phyloP scores from a whole-genome alignment of 1,140 invertebrate species.

The Calycopis cecrops region DNA sequence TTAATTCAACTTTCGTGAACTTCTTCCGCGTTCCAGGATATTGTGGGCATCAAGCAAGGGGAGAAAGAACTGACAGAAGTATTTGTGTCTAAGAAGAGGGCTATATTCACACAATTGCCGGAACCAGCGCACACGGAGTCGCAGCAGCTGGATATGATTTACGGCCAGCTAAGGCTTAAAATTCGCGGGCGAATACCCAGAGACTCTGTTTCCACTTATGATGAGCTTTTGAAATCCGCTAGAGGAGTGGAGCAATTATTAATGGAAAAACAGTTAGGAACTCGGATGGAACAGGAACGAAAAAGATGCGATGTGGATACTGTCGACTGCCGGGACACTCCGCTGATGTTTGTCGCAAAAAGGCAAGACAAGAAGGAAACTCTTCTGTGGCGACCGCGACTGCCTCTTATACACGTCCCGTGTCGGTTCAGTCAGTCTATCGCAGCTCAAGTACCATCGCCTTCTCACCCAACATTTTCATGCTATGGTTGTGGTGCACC shows the following conservation, averaged over 20 bases:
- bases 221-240: conserved; percentile 16
- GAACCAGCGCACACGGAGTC: conserved; percentile 16
- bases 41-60: conserved; percentile 19
- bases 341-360: conserved; percentile 18
- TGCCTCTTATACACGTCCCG: background rate
- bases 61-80: conserved; percentile 16
- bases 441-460: conserved; percentile 17
- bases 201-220: conserved; percentile 14
- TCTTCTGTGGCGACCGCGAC: too few relatives aligned
- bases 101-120: conserved; percentile 24
- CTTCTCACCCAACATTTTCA: conserved; percentile 17
- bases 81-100: conserved; percentile 24
- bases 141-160: conserved; percentile 32
- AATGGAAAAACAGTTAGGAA: conserved; percentile 8
- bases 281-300: background rate
- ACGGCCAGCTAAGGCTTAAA: conserved; percentile 15
- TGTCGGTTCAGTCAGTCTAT: too few relatives aligned
- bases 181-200: conserved; percentile 24
- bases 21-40: conserved; percentile 24
- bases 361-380: background rate
- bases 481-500: too few relatives aligned
- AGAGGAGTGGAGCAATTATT: conserved; percentile 11
- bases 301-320: conserved; percentile 12
- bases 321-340: conserved; percentile 21
- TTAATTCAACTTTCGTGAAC: too few relatives aligned